Evolutionary conservation across 2,113 vertebrate species (phyloP).

Genomic region (Lepisosteus oculatus): DNA sequence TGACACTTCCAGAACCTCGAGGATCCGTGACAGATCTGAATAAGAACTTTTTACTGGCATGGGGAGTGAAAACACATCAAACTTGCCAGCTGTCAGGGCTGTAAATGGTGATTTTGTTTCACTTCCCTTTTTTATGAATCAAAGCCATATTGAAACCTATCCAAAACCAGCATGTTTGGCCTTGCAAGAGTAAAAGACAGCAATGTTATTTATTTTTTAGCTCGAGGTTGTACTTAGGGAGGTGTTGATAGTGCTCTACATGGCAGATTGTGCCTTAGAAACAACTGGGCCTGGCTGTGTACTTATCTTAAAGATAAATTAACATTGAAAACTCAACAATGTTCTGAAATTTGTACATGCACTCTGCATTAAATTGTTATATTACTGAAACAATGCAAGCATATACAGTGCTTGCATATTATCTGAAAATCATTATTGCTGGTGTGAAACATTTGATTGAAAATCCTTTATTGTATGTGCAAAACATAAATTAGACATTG

Average conservation of each 20-base stretch:
- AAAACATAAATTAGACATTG: too few relatives aligned
- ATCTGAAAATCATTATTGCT: slow-evolving; percentile 4
- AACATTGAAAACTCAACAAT: slow-evolving; percentile 46
- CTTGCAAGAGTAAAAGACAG: slow-evolving; percentile 75
- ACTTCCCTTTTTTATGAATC: slow-evolving; percentile 73
- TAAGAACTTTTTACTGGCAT: slow-evolving; percentile 67
- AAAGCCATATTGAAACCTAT: slow-evolving; percentile 76
- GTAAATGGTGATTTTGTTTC: slow-evolving; percentile 85
- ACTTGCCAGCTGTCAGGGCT: slow-evolving; percentile 79
- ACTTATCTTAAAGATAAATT: slow-evolving; percentile 40
- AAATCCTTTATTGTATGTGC: too few relatives aligned
- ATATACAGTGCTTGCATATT: slow-evolving; percentile 55
- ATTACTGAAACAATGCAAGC: slow-evolving; percentile 50
- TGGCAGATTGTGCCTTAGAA: slow-evolving; percentile 38
- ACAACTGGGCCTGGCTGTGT: slow-evolving; percentile 20
- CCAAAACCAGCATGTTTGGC: slow-evolving; percentile 87
- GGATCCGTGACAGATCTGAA: slow-evolving; percentile 71
- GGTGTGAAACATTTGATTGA: too few relatives aligned
- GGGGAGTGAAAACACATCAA: slow-evolving; percentile 68
- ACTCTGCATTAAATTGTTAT: slow-evolving; percentile 54
- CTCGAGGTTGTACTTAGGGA: slow-evolving; percentile 59
- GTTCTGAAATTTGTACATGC: slow-evolving; percentile 43
- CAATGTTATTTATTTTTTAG: slow-evolving; percentile 61
- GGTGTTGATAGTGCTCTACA: slow-evolving; percentile 60
- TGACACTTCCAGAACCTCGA: slow-evolving; percentile 56